Conservation (phyloP, 1,140 invertebrate species). For the Aphis gossypii region DNA sequence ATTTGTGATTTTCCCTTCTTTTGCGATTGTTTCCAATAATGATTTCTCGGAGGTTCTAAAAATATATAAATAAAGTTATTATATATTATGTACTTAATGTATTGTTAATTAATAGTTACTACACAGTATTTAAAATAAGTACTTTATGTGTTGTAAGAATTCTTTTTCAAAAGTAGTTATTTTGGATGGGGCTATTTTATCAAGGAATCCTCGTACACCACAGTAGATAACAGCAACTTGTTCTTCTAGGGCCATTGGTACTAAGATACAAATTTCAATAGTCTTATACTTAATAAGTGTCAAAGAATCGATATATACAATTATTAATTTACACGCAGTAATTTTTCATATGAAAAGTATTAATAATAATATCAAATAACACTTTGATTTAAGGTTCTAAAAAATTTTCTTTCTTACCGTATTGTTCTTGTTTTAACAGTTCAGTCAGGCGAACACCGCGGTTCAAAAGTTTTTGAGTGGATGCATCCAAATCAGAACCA, state of each 20-base stretch:
- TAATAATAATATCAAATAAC: too few species aligned
- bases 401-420: slow-evolving; percentile 28
- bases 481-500: slow-evolving; percentile 99
- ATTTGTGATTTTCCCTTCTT: slow-evolving; percentile 93
- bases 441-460: slow-evolving; percentile 98
- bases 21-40: slow-evolving; percentile 87
- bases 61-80: slow-evolving; percentile 60
- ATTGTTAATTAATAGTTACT: background rate
- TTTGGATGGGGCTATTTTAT: slow-evolving; percentile 97
- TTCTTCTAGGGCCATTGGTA: slow-evolving; percentile 99
- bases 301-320: too few species aligned
- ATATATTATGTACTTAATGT: background rate
- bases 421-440: slow-evolving; percentile 89
- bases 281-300: background rate
- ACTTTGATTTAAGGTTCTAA: background rate
- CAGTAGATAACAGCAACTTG: slow-evolving; percentile 99
- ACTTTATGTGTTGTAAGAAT: slow-evolving; percentile 90
- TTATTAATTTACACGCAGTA: background rate
- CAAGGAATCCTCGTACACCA: slow-evolving; percentile 97
- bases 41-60: slow-evolving; percentile 81
- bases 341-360: too few species aligned
- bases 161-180: slow-evolving; percentile 98
- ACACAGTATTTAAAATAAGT: slow-evolving; percentile 60
- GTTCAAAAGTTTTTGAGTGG: slow-evolving; percentile 98
- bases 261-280: slow-evolving; percentile 65